A percentile compares a stretch with the other conserved stretches of the same genome.
Conservation (phyloP, 1,140 invertebrate genomes). For the Arion vulgaris region DNA sequence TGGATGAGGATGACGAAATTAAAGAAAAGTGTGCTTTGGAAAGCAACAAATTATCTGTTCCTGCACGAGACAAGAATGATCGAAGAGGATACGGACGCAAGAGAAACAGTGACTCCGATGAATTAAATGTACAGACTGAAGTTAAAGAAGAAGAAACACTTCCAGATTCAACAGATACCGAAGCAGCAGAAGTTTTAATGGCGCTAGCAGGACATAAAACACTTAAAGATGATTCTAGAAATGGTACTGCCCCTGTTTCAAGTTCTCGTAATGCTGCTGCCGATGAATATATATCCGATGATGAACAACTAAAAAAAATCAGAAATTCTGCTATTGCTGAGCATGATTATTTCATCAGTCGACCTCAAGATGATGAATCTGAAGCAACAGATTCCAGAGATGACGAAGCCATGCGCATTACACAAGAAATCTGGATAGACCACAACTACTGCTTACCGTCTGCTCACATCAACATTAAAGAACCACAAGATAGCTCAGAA, state of each 20-base stretch:
- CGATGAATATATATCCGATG: slow-evolving; percentile 9
- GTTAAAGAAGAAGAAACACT: slow-evolving; percentile 20
- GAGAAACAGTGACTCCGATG: slow-evolving; percentile 33
- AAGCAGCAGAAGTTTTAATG: slow-evolving; percentile 36
- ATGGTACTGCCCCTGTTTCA: neutral
- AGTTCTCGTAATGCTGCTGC: neutral
- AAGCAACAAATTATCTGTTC: neutral
- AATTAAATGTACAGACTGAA: slow-evolving; percentile 12
- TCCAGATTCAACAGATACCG: slow-evolving; percentile 26
- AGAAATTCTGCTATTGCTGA: slow-evolving; percentile 55
- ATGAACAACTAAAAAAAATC: slow-evolving; percentile 47
- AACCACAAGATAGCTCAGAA: slow-evolving; percentile 26
- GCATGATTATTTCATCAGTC: slow-evolving; percentile 65
- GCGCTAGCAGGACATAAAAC: slow-evolving; percentile 9
- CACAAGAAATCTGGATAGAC: slow-evolving; percentile 63
- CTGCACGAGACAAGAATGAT: neutral
- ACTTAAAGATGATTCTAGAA: neutral
- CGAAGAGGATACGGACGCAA: slow-evolving; percentile 8
- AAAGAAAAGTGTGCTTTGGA: slow-evolving; percentile 32
- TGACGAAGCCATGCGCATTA: slow-evolving; percentile 52
- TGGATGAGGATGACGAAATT: slow-evolving; percentile 47
- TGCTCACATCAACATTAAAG: slow-evolving; percentile 45
- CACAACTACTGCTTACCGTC: slow-evolving; percentile 68
- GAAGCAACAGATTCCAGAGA: slow-evolving; percentile 61
- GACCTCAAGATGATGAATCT: slow-evolving; percentile 46